Conservation (phyloP, 2,888 invertebrate species). For the Erpobdella octoculata region DNA sequence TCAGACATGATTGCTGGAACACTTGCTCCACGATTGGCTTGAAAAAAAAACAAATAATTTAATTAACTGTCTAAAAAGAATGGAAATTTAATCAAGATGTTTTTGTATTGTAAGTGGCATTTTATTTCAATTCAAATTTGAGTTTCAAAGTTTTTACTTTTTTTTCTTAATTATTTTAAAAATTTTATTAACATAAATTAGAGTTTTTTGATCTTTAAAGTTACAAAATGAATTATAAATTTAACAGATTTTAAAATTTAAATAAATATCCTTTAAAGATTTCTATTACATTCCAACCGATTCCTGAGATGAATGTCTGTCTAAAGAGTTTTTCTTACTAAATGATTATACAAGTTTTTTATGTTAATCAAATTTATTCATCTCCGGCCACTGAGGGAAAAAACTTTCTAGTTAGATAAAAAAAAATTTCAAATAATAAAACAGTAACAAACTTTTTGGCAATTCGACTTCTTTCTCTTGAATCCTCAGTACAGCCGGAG, state of each 20-base stretch:
- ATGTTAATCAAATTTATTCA: too few relatives aligned
- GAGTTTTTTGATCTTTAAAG: not conserved
- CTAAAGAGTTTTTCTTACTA: too few relatives aligned
- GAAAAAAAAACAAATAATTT: not conserved
- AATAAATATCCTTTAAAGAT: not conserved
- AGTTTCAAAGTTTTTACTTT: not conserved
- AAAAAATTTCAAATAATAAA: too few relatives aligned
- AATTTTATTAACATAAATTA: not conserved
- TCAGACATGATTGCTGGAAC: not conserved
- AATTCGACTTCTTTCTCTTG: not conserved
- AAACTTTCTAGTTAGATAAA: too few relatives aligned
- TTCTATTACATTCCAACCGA: too few relatives aligned
- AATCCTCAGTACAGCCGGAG: not conserved
- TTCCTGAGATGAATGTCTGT: too few relatives aligned
- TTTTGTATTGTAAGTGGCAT: not conserved
- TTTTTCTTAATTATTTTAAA: not conserved
- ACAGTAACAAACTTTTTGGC: too few relatives aligned
- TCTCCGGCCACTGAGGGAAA: too few relatives aligned
- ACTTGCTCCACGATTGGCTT: not conserved
- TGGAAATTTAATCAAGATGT: not conserved
- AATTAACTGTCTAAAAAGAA: not conserved
- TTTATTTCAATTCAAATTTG: not conserved
- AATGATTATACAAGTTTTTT: too few relatives aligned
- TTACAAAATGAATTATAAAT: too few relatives aligned
- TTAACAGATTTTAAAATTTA: not conserved